Evolutionary conservation across 1,140 invertebrate species (phyloP).

Genomic region (Myzus persicae): DNA sequence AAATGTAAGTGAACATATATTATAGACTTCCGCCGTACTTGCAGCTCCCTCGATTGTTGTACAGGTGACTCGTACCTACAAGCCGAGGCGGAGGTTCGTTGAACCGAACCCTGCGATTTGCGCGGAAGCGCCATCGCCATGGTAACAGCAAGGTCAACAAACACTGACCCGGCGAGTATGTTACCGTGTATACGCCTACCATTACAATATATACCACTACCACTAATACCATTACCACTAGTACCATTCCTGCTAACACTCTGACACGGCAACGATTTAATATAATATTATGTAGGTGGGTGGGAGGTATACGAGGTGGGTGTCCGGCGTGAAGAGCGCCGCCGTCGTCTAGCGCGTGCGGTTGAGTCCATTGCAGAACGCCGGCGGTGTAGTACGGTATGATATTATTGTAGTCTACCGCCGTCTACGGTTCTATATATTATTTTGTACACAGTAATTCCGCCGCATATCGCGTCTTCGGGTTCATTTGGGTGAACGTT

Average conservation of each 20-base stretch:
- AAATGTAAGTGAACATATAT: background rate
- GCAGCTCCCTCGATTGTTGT: background rate
- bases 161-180: conserved; percentile 19
- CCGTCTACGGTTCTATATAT: background rate
- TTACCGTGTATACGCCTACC: background rate
- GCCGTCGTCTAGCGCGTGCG: background rate
- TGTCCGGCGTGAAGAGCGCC: background rate
- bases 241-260: background rate
- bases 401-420: background rate
- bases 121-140: conserved; percentile 4
- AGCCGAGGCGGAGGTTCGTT: background rate
- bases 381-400: background rate
- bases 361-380: background rate
- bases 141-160: conserved; percentile 34
- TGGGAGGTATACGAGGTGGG: background rate
- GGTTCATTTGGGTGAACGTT: background rate
- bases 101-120: conserved; percentile 15
- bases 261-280: background rate
- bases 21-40: background rate
- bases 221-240: background rate
- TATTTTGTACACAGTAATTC: background rate
- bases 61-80: conserved; percentile 11
- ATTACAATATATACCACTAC: background rate
- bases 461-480: background rate
- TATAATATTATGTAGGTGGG: background rate